Evolutionary conservation across 30 jellyfish, hydroid and myxozoan genomes (phyloP).

Genomic region (Pseudorhiza aurosa): DNA sequence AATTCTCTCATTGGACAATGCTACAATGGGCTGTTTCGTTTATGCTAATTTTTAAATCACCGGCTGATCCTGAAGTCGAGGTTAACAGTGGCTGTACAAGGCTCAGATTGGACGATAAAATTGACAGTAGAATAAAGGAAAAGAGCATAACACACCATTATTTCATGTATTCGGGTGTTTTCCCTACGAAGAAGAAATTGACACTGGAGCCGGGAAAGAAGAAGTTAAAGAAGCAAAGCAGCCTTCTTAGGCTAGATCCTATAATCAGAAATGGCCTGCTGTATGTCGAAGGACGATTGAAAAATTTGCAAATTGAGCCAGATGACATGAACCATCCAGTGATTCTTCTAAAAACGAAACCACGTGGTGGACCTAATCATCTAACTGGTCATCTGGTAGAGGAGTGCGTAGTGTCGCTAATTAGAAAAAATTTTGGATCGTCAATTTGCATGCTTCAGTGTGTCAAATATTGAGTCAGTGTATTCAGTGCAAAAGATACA

Average conservation of each 20-base stretch:
- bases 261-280: not conserved
- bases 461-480: not conserved
- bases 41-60: slow-evolving; percentile 30
- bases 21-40: slow-evolving; percentile 44
- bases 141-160: slow-evolving; percentile 29
- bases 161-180: slow-evolving; percentile 17
- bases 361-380: slow-evolving; percentile 16
- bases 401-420: not conserved
- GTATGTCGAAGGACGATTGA: slow-evolving; percentile 8
- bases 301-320: not conserved
- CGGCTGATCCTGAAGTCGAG: slow-evolving; percentile 21
- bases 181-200: slow-evolving; percentile 23
- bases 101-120: not conserved
- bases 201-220: not conserved
- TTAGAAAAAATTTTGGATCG: slow-evolving; percentile 48
- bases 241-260: not conserved
- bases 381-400: not conserved
- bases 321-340: slow-evolving; percentile 10
- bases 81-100: not conserved
- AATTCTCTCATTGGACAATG: slow-evolving; percentile 16
- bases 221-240: not conserved
- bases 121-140: slow-evolving; percentile 30
- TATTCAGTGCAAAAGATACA: slow-evolving; percentile 27
- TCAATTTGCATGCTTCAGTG: slow-evolving; percentile 28
- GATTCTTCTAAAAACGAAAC: slow-evolving; percentile 1